phyloP scores from a whole-genome alignment of 2,797 vertebrate genomes.

The Eulemur coronatus region DNA sequence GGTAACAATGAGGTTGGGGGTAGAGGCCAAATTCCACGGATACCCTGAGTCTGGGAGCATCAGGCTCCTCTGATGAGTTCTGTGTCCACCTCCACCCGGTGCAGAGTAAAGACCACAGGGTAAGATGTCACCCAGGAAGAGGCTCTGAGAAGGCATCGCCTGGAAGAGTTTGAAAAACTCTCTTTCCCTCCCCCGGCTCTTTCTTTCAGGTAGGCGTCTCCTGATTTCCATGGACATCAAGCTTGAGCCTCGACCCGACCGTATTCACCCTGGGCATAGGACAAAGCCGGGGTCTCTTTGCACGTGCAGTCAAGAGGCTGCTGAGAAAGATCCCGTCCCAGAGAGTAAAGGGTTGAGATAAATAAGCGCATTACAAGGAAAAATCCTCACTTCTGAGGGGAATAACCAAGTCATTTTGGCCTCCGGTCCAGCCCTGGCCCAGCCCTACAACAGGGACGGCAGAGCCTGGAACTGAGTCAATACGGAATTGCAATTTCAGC shows the following conservation, averaged over 20 bases:
- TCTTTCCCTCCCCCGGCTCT: background rate
- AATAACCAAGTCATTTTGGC: no score
- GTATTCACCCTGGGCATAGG: accelerated
- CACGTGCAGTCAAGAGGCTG: background rate
- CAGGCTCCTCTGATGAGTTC: background rate
- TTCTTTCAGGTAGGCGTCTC: background rate
- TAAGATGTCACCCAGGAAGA: background rate
- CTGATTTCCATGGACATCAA: background rate
- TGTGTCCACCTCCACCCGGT: background rate
- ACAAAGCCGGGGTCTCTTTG: background rate
- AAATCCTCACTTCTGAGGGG: background rate
- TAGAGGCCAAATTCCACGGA: background rate
- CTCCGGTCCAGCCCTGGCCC: background rate
- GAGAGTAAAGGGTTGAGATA: background rate
- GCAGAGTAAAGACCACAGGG: background rate
- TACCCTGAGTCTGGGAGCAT: background rate
- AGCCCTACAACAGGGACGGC: no score
- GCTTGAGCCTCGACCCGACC: background rate
- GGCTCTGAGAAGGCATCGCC: background rate
- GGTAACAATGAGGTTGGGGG: background rate
- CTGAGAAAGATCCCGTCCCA: background rate
- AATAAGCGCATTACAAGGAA: background rate
- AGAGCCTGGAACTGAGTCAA: background rate
- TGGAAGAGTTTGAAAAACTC: background rate
- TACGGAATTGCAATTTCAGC: background rate